phyloP scores from a whole-genome alignment of 2,113 vertebrate species.

The Acanthisitta chloris region DNA sequence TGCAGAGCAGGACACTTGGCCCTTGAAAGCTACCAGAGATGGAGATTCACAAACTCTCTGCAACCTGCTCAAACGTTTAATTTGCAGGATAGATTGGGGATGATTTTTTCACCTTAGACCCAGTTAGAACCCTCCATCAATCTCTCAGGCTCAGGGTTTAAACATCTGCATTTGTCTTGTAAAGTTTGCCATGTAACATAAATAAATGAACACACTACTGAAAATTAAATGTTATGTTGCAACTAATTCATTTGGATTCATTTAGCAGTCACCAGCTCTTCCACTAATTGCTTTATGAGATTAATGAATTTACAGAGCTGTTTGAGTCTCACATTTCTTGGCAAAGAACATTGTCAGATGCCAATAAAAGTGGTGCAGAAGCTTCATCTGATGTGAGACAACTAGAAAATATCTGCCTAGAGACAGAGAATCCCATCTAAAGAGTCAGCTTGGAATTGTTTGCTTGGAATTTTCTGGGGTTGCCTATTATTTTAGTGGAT shows the following conservation, averaged over 20 bases:
- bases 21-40: not conserved
- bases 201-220: constrained; percentile 61
- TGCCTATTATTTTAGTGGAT: not conserved
- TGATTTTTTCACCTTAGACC: not conserved
- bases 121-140: not conserved
- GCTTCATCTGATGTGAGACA: not conserved
- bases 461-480: rapidly evolving
- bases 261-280: constrained; percentile 71
- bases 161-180: constrained; percentile 62
- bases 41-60: not conserved
- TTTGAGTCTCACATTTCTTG: constrained; percentile 59
- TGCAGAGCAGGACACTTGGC: not conserved
- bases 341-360: not conserved
- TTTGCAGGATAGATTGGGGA: rapidly evolving
- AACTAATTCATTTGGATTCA: constrained; percentile 72
- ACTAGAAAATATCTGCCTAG: not conserved
- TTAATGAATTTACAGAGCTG: constrained; percentile 73
- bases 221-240: constrained; percentile 71
- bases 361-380: constrained; percentile 12
- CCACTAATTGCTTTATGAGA: constrained; percentile 71
- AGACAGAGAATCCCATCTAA: not conserved
- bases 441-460: not conserved
- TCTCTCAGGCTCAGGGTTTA: not conserved
- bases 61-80: not conserved
- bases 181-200: constrained; percentile 52